Percentiles rank a stretch among this genome's conserved stretches.
phyloP scores from a whole-genome alignment of 2,888 invertebrate species.

The Watsonalla binaria region DNA sequence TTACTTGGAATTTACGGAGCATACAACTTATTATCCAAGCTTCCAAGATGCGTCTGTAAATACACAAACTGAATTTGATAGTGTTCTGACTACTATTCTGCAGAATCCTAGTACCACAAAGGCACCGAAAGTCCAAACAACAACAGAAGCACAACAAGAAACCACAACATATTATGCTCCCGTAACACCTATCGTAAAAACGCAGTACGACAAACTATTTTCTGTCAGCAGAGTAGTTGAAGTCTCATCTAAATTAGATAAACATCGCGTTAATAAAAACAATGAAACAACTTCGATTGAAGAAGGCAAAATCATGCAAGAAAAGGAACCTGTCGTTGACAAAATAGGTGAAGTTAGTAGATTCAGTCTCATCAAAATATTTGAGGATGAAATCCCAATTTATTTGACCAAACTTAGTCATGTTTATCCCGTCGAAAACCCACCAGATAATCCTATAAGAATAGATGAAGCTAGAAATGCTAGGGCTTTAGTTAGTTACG shows the following conservation, averaged over 20 bases:
- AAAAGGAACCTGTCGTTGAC: constrained; percentile 79
- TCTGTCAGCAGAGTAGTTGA: constrained; percentile 84
- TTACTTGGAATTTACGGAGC: constrained; percentile 56
- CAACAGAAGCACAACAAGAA: constrained; percentile 17
- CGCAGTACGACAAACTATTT: constrained; percentile 80
- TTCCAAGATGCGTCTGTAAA: constrained; percentile 38
- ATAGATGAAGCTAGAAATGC: constrained; percentile 75
- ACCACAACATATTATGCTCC: constrained; percentile 44
- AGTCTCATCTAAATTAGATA: constrained; percentile 82
- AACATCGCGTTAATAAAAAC: constrained; percentile 77
- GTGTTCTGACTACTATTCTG: constrained; percentile 13
- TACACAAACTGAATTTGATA: constrained; percentile 31
- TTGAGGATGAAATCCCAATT: constrained; percentile 79
- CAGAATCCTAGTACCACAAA: constrained; percentile 9
- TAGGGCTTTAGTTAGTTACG: constrained; percentile 56
- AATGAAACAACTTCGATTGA: constrained; percentile 73
- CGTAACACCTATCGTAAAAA: constrained; percentile 57
- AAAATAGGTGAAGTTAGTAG: constrained; percentile 85
- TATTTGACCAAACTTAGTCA: constrained; percentile 70
- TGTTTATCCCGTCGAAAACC: constrained; percentile 70
- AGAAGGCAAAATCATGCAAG: constrained; percentile 75
- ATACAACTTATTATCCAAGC: constrained; percentile 46
- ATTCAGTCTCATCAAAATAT: constrained; percentile 82
- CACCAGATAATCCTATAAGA: constrained; percentile 67
- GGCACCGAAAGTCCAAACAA: not conserved